Evolutionary conservation across 2,888 invertebrate species (phyloP).

Genomic region (Rhagium mordax): DNA sequence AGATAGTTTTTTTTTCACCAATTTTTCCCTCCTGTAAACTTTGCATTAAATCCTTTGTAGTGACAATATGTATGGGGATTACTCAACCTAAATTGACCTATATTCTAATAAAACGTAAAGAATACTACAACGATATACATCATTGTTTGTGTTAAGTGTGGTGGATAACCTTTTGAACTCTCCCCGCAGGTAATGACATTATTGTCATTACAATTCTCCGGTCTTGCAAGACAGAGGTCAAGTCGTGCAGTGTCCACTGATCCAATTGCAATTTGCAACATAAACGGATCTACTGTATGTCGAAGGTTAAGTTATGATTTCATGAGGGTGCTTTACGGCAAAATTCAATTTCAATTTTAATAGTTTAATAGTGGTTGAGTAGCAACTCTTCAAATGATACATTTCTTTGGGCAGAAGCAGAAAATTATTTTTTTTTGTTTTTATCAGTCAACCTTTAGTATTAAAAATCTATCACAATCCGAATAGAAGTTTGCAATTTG

Average conservation of each 20-base stretch:
- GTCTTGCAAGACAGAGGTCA: conserved; percentile 24
- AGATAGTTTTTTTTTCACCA: too few species aligned
- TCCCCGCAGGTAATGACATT: conserved; percentile 13
- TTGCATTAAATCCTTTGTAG: too few species aligned
- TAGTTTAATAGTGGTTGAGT: too few species aligned
- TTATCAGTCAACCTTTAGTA: not conserved
- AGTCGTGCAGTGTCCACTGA: conserved; percentile 27
- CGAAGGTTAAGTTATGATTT: conserved; percentile 4
- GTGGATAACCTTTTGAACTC: conserved; percentile 26
- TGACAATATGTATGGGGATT: too few species aligned
- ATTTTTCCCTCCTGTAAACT: too few species aligned
- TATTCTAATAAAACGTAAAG: not conserved
- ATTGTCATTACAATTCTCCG: conserved; percentile 11
- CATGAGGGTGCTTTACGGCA: not conserved
- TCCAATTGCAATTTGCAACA: conserved; percentile 26
- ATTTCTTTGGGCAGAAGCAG: too few species aligned
- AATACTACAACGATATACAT: not conserved
- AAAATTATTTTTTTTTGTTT: not conserved
- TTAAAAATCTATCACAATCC: not conserved
- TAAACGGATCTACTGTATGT: conserved; percentile 4
- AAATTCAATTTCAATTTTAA: too few species aligned
- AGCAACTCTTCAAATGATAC: too few species aligned
- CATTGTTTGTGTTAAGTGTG: conserved; percentile 18
- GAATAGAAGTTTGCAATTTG: conserved; percentile 28
- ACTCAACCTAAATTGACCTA: not conserved